Conservation (phyloP, 2,113 vertebrate genomes). For the Myrmecobius fasciatus region DNA sequence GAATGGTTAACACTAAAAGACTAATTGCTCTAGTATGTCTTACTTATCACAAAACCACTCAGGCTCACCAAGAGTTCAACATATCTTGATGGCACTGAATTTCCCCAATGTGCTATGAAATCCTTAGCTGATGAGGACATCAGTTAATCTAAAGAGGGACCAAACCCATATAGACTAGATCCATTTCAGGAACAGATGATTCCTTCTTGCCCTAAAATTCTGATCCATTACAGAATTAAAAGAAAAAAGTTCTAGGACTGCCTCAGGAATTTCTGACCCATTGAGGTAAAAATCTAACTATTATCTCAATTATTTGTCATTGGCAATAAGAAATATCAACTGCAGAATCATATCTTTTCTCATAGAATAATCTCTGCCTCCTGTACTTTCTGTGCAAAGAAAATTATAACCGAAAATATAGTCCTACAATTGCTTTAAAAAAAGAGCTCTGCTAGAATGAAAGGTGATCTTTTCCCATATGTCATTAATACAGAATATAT, state of each 20-base stretch:
- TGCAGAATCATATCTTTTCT: constrained; percentile 54
- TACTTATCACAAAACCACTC: too few relatives aligned
- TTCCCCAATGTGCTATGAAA: background rate
- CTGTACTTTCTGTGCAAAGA: constrained; percentile 29
- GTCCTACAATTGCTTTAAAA: constrained; percentile 47
- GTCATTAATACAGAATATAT: constrained; percentile 64
- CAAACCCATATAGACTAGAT: background rate
- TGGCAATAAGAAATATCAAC: constrained; percentile 49
- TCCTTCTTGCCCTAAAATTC: background rate
- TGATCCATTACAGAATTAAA: background rate
- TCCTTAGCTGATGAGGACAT: background rate
- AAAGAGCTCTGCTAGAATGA: constrained; percentile 66
- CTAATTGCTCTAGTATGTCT: too few relatives aligned
- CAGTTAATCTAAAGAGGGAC: background rate
- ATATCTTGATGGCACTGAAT: too few relatives aligned
- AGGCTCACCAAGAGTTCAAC: too few relatives aligned
- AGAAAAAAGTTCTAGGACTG: background rate
- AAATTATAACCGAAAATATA: constrained; percentile 67
- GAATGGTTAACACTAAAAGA: too few relatives aligned
- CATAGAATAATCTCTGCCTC: background rate
- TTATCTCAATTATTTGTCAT: constrained; percentile 49
- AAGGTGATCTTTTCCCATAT: constrained; percentile 48
- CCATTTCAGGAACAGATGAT: background rate
- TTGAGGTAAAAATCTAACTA: constrained; percentile 35
- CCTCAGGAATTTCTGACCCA: background rate